Base-by-base conservation (phyloP, 2,888 invertebrate species). In the Choreutis nemorana region DNA sequence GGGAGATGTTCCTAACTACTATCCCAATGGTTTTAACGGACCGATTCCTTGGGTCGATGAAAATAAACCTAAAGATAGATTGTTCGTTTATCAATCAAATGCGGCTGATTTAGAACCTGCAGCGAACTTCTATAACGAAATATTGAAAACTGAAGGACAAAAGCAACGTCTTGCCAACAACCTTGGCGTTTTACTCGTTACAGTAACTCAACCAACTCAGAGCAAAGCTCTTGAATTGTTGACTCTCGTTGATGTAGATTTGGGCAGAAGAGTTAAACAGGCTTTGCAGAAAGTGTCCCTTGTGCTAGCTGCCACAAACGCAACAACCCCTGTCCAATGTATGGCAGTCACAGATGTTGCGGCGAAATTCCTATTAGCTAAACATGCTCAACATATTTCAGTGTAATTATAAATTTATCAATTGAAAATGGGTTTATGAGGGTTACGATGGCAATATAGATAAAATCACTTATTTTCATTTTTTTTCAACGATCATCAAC, bases 21-120 rank as follows among this genome's bases (percentile, higher is more conserved):
- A 84, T 67, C 97, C 97, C 0, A 97, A 97, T 73, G 93, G 94
- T 31, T 97, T 94, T 63, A 81, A 82, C 40, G 97, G 96, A 0
- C 94, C 96, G 0, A 80, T 84, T 35, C 83, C 83, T 14, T 83
- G 83, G 43, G 79, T 84, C 1, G 75, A 84, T 5, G 50, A 53
- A 10, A 49, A 36, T 22, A 39, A 38, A 4, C 63, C 65, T 0
- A 49, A 48, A 4, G 44, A 52, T 8, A 42, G 41, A 28, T 21
- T 55, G 1, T 16, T 37, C 6, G 28, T 63, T 15, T 41, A 45
- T 2, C 50, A 65, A 22, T 50, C 47, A 9, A 48, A 44, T 23
- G 52, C 61, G 5, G 35, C 52, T 2, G 64, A 66, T 41, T 46
- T 66, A 2, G 48, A 50, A 18, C 94, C 96, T 60, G 83, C 86